Evolutionary conservation across 2,888 invertebrate genomes (phyloP).

Genomic region (Mesodorylaimus sp.): DNA sequence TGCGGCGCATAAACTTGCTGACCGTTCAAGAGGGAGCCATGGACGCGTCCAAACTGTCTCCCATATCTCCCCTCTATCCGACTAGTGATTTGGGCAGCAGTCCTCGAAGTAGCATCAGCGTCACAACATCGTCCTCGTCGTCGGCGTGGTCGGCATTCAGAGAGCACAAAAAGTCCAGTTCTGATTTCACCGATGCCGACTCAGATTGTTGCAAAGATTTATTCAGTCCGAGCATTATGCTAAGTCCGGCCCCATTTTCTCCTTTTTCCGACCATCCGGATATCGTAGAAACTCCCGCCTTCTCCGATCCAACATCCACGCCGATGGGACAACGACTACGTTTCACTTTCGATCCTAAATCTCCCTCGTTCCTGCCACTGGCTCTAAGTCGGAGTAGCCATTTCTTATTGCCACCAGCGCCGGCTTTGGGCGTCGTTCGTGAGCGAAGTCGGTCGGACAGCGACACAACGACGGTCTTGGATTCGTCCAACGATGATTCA

Average conservation of each 20-base stretch:
- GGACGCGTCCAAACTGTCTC: too few relatives aligned
- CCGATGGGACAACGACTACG: not conserved
- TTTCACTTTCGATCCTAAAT: slow-evolving; percentile 5
- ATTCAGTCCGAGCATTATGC: slow-evolving; percentile 19
- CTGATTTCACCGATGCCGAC: slow-evolving; percentile 16
- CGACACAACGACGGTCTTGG: slow-evolving; percentile 16
- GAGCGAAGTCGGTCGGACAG: slow-evolving; percentile 26
- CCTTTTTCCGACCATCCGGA: slow-evolving; percentile 21
- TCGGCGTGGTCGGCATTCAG: not conserved
- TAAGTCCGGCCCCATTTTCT: slow-evolving; percentile 25
- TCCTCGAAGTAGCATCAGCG: slow-evolving; percentile 13
- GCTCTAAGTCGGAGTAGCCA: not conserved
- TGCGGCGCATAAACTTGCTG: slow-evolving; percentile 25
- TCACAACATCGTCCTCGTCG: not conserved
- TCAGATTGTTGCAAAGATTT: slow-evolving; percentile 16
- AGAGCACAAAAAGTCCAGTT: slow-evolving; percentile 9
- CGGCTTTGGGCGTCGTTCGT: not conserved
- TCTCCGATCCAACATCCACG: not conserved
- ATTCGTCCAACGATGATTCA: slow-evolving; percentile 11
- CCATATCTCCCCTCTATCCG: slow-evolving; percentile 23
- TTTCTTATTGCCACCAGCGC: not conserved
- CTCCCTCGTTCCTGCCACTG: not conserved
- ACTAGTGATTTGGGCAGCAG: slow-evolving; percentile 26
- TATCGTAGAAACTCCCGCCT: not conserved
- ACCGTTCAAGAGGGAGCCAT: too few relatives aligned